A percentile compares a stretch with the other conserved stretches of the same genome.
These are phyloP conservation scores for Alces alces DNA, from an alignment of 2,113 vertebrate species.

Conservation along the genomic window DNA sequence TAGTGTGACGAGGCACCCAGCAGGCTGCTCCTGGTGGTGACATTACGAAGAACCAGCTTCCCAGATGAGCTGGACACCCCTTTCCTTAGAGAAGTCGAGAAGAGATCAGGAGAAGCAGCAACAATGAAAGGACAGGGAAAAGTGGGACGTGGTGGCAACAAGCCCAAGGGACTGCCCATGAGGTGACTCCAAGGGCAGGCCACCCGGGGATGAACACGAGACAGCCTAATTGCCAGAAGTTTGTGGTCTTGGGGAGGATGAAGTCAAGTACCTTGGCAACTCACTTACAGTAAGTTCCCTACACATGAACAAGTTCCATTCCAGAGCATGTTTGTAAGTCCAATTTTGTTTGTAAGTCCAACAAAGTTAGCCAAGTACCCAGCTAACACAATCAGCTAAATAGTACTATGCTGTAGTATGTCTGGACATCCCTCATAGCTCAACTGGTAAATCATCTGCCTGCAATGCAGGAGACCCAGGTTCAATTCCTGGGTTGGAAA, in stretches of 20 bases:
- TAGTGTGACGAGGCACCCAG: background rate
- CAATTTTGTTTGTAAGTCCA: background rate
- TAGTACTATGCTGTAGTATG: background rate
- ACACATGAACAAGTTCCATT: background rate
- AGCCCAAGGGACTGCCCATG: background rate
- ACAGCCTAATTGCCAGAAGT: background rate
- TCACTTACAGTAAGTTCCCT: background rate
- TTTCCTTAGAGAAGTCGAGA: background rate
- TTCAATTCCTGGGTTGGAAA: no score
- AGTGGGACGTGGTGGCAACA: fast-evolving
- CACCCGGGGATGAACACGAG: background rate
- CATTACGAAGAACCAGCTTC: fast-evolving
- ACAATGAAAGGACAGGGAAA: background rate
- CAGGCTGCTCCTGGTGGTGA: no score
- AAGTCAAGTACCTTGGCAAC: background rate
- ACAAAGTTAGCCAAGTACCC: background rate
- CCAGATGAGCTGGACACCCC: no score
- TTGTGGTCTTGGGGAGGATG: background rate
- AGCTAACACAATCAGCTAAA: background rate
- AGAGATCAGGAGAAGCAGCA: background rate
- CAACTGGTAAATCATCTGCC: no score
- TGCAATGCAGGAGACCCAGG: no score
- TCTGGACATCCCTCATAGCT: background rate
- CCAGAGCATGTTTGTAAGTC: background rate
- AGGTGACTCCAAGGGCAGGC: background rate